Evolutionary conservation across 2,888 invertebrate species (phyloP).

Genomic region (Amblyjoppa proteus): DNA sequence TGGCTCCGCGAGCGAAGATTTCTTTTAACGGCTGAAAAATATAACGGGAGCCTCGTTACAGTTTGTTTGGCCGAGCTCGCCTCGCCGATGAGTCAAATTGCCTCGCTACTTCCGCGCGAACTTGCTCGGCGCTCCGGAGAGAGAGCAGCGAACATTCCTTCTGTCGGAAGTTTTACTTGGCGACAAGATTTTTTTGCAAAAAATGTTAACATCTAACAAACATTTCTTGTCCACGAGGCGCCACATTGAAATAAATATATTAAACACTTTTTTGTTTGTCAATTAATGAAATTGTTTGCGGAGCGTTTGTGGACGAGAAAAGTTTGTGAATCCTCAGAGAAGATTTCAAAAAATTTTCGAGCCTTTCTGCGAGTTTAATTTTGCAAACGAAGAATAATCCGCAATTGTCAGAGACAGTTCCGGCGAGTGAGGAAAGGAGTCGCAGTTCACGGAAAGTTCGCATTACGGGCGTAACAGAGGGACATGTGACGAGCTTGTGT

Average conservation of each 20-base stretch:
- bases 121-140: background rate
- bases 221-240: background rate
- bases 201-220: background rate
- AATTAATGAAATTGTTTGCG: too few species aligned
- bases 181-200: background rate
- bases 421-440: background rate
- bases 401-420: background rate
- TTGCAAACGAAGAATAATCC: background rate
- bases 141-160: background rate
- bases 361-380: too few species aligned
- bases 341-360: too few species aligned
- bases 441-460: background rate
- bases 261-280: too few species aligned
- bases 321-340: too few species aligned
- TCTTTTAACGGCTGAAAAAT: background rate
- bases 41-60: background rate
- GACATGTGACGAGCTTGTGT: conserved; percentile 74
- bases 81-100: conserved; percentile 3
- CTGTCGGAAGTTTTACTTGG: background rate
- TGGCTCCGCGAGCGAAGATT: background rate
- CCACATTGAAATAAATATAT: too few species aligned
- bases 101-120: background rate
- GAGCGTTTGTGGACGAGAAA: too few species aligned
- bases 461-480: background rate
- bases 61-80: conserved; percentile 1